Evolutionary conservation across 2,888 invertebrate genomes (phyloP), one percentile per base, ranked within the genome.

Genomic region (Drosophila lutescens): DNA sequence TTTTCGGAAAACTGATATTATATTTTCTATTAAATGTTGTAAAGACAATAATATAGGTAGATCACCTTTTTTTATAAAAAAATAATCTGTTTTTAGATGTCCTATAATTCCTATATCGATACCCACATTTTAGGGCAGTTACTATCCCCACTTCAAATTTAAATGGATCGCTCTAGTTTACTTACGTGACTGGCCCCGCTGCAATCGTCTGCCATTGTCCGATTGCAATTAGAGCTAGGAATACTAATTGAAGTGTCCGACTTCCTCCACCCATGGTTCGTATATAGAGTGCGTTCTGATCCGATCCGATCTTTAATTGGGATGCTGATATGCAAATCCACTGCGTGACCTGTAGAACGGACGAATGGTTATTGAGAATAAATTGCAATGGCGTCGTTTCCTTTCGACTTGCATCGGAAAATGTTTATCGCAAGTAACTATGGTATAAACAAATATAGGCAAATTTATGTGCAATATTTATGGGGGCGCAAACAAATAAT

Each of bases 141-240:
- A 34, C n/a, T 9, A 15, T 12, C 12, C n/a, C 12, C 6, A 50
- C 5, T 9, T 15, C 6, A 17, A 7, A 23, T 6, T 13, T 26
- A 15, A 46, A 30, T 43, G 9, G 20, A n/a, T 65, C 15, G 32
- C 13, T 56, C 9, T 23, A 30, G 7, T 17, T 47, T 70, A 90
- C 90, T 90, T 83, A 91, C 92, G 88, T 78, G 77, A 90, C 77
- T 66, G 84, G 81, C 47, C 79, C 79, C 53, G 89, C 86, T 49
- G 79, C 77, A 41, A 58, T 59, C 68, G 80, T 55, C 60, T 86
- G 78, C 73, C 89, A 74, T 53, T 88, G 81, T 63, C 80, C 78
- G 59, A 88, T 67, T 38, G 79, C 88, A 88, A 91, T 88, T 79
- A 91, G 76, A 69, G 84, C 77, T 79, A 91, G 77, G 72, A 90